These are phyloP conservation scores for Okapia johnstoni DNA, from an alignment of 2,113 vertebrate genomes.

Conservation along the genomic window DNA sequence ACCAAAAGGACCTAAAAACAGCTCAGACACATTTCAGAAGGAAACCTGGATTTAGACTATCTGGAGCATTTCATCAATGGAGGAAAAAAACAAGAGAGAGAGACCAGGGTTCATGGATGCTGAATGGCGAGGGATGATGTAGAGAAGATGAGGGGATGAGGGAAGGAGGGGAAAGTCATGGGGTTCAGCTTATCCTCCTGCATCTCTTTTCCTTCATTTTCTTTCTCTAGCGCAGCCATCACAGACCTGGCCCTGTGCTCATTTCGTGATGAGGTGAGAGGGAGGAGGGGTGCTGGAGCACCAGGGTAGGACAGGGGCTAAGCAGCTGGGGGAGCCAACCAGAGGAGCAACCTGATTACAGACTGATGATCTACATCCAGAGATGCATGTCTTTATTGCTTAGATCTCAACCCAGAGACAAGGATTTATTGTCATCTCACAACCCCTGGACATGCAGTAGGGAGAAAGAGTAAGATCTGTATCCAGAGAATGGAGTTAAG, in stretches of 20 bases:
- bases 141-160: too few species aligned
- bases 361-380: neutral
- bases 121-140: neutral
- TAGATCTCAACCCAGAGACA: neutral
- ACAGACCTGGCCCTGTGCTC: neutral
- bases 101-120: too few species aligned
- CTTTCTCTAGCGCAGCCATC: neutral
- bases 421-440: neutral
- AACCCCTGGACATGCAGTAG: neutral
- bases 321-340: neutral
- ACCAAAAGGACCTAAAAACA: neutral
- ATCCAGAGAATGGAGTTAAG: neutral
- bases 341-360: neutral
- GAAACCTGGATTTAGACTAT: neutral
- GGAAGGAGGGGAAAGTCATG: neutral
- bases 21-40: neutral
- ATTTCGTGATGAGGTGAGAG: neutral
- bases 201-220: neutral
- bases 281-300: neutral
- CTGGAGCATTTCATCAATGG: neutral
- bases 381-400: neutral
- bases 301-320: rapidly evolving
- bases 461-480: neutral
- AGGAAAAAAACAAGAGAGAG: neutral
- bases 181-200: neutral